A percentile compares a stretch with the other conserved stretches of the same genome.
phyloP scores from a whole-genome alignment of 2,797 vertebrate species.

The Coccyzus lansbergi region DNA sequence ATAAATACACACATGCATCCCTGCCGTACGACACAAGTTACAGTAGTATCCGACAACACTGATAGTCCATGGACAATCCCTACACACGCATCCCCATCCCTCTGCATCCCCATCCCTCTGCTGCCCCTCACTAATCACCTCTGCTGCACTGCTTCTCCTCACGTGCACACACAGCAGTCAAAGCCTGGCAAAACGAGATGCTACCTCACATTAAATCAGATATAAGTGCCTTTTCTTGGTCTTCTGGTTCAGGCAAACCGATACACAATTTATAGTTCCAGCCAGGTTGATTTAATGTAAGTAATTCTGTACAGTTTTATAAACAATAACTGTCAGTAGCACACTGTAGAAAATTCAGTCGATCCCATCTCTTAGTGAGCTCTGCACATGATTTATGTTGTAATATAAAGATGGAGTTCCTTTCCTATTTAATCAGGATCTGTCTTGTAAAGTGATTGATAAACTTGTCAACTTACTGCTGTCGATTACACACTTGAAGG shows the following conservation, averaged over 20 bases:
- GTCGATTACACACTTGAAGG: constrained; percentile 32
- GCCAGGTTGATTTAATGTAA: neutral
- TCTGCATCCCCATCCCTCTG: neutral
- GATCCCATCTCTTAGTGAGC: neutral
- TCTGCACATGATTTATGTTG: constrained; percentile 8
- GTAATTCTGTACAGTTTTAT: neutral
- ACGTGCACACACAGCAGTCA: fast-evolving
- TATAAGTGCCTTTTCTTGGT: neutral
- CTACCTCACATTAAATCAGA: neutral
- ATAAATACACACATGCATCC: fast-evolving
- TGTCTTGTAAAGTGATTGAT: constrained; percentile 33
- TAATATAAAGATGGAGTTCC: constrained; percentile 18
- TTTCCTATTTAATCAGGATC: constrained; percentile 32
- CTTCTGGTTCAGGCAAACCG: neutral
- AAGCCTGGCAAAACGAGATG: neutral
- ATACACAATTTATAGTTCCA: neutral
- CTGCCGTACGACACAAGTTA: fast-evolving
- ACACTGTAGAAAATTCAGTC: constrained; percentile 38
- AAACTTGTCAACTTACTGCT: constrained; percentile 13
- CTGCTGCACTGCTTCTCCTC: neutral
- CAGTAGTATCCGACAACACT: fast-evolving
- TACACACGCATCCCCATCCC: fast-evolving
- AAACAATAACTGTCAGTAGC: constrained; percentile 6
- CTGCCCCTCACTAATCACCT: fast-evolving
- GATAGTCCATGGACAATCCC: neutral